Evolutionary conservation across 2,888 invertebrate species (phyloP).

Genomic region (Herminia tarsipennalis): DNA sequence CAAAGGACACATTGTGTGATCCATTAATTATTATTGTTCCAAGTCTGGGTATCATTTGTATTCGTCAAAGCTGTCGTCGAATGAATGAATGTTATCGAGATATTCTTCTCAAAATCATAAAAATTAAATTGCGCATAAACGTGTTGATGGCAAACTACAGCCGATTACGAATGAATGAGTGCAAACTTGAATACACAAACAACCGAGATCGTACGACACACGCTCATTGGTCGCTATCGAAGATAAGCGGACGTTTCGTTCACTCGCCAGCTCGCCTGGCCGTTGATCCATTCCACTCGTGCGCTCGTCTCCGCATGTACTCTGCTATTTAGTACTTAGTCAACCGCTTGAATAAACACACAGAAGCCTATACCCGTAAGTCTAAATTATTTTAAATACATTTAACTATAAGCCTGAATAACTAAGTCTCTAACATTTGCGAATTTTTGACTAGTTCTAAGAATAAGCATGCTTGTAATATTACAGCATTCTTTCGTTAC

Average conservation of each 20-base stretch:
- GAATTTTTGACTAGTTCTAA: too few species aligned
- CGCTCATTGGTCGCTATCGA: constrained; percentile 47
- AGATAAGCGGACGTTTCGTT: constrained; percentile 38
- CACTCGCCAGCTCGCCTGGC: constrained; percentile 12
- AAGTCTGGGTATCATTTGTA: too few species aligned
- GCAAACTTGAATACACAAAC: constrained; percentile 7
- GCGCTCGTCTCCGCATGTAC: constrained; percentile 17
- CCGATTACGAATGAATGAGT: neutral
- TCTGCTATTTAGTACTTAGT: constrained; percentile 28
- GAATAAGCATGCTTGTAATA: too few species aligned
- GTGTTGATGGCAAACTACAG: neutral
- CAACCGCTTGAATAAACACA: constrained; percentile 21
- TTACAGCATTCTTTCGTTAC: too few species aligned
- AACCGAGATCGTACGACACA: constrained; percentile 23
- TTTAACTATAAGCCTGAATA: too few species aligned
- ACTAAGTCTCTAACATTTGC: too few species aligned
- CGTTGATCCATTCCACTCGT: constrained; percentile 9
- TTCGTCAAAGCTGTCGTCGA: too few species aligned
- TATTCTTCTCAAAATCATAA: too few species aligned
- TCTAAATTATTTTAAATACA: neutral
- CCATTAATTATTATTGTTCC: too few species aligned
- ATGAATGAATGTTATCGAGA: too few species aligned
- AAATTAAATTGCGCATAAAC: neutral
- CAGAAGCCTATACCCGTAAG: constrained; percentile 22
- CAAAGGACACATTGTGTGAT: too few species aligned